Conservation (phyloP, 1,140 invertebrate species). For the Cyclargus thomasi region DNA sequence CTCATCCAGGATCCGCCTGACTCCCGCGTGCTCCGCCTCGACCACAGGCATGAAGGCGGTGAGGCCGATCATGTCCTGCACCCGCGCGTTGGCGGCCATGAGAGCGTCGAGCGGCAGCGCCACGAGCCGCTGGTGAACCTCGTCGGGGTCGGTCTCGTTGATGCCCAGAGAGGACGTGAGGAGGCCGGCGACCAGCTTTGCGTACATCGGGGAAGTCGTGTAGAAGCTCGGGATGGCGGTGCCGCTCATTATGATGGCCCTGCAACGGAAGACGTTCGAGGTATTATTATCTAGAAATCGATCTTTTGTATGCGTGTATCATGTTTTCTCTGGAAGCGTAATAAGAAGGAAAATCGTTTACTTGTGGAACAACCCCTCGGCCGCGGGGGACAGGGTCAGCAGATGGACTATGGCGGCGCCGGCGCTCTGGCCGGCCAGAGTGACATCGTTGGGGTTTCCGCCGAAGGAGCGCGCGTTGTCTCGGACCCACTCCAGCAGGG, state of each 20-base stretch:
- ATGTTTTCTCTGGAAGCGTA: too few species aligned
- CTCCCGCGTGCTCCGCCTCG: conserved; percentile 40
- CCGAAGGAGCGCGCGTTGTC: conserved; percentile 81
- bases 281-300: too few species aligned
- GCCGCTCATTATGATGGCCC: conserved; percentile 56
- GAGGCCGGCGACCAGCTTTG: conserved; percentile 33
- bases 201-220: conserved; percentile 43
- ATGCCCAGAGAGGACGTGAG: conserved; percentile 41
- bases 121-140: conserved; percentile 41
- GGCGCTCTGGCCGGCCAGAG: conserved; percentile 77
- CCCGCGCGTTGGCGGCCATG: conserved; percentile 36
- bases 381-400: conserved; percentile 62
- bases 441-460: conserved; percentile 78
- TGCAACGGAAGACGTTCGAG: conserved; percentile 32
- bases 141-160: conserved; percentile 40
- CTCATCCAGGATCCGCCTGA: conserved; percentile 45
- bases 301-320: too few species aligned
- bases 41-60: conserved; percentile 48
- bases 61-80: conserved; percentile 44
- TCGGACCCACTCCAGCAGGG: conserved; percentile 79
- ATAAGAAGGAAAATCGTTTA: conserved; percentile 15
- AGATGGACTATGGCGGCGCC: conserved; percentile 72
- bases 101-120: conserved; percentile 43
- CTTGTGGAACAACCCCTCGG: conserved; percentile 51
- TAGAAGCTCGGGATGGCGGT: conserved; percentile 40